A percentile compares a stretch with the other conserved stretches of the same genome.
phyloP scores from a whole-genome alignment of 2,797 vertebrate species.

The Carcharodon carcharias region DNA sequence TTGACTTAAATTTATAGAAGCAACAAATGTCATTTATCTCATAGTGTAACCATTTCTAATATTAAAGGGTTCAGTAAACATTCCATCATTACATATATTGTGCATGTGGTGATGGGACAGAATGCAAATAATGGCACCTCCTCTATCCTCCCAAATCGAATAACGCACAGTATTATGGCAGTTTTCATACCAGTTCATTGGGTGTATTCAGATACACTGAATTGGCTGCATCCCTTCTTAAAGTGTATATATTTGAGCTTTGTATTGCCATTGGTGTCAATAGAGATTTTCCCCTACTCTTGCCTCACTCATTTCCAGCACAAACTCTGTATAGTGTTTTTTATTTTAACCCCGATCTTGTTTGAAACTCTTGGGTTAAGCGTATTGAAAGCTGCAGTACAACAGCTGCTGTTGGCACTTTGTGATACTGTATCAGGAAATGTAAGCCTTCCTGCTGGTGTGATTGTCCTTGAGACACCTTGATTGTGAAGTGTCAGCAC shows the following conservation, averaged over 20 bases:
- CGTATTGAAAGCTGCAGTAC: background rate
- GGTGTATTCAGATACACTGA: background rate
- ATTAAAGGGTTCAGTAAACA: background rate
- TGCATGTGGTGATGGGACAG: background rate
- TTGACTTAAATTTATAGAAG: background rate
- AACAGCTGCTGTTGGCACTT: background rate
- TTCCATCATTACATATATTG: background rate
- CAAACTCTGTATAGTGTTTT: background rate
- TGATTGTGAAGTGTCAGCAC: background rate
- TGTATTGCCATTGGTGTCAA: background rate
- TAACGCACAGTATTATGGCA: background rate
- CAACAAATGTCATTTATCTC: background rate
- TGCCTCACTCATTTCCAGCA: background rate
- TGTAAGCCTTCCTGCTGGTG: background rate
- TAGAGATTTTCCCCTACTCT: background rate
- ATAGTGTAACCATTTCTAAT: conserved; percentile 16
- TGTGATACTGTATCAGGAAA: background rate
- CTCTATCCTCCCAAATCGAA: background rate
- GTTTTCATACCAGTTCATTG: background rate
- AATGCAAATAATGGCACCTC: background rate
- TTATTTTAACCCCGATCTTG: background rate
- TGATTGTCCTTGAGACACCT: background rate
- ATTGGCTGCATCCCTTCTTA: background rate
- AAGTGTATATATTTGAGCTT: background rate
- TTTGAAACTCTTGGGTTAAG: background rate